phyloP scores from a whole-genome alignment of 2,888 invertebrate species.

The Cerastis rubricosa region DNA sequence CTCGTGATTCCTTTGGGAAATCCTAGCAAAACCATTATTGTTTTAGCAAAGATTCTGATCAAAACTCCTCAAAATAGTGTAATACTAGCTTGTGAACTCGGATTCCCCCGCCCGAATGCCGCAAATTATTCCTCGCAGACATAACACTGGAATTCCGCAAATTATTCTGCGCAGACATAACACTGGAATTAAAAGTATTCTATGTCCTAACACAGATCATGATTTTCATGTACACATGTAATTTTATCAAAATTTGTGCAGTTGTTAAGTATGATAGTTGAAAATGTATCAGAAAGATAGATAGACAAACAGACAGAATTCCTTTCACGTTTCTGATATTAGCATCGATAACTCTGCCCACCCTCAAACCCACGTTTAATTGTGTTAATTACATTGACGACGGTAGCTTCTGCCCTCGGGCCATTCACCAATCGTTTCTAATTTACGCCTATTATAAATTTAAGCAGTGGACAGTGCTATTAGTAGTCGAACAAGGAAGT shows the following conservation, averaged over 20 bases:
- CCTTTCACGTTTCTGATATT: not conserved
- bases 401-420: constrained; percentile 5
- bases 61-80: constrained; percentile 3
- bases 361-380: not conserved
- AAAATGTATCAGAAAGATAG: not conserved
- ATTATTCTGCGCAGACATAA: not conserved
- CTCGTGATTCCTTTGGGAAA: constrained; percentile 16
- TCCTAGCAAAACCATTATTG: not conserved
- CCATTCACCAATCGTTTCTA: constrained; percentile 41
- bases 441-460: constrained; percentile 57
- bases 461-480: constrained; percentile 45
- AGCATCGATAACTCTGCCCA: not conserved
- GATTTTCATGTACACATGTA: not conserved
- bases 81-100: not conserved
- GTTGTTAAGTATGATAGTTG: not conserved
- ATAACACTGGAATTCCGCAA: too few relatives aligned
- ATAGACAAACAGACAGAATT: not conserved
- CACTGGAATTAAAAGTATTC: not conserved
- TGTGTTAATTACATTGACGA: constrained; percentile 34
- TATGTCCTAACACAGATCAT: not conserved
- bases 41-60: not conserved
- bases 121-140: not conserved
- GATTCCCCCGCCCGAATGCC: not conserved
- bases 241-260: not conserved
- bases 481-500: constrained; percentile 54